phyloP scores from a whole-genome alignment of 2,113 vertebrate species.

The Delphinus delphis region DNA sequence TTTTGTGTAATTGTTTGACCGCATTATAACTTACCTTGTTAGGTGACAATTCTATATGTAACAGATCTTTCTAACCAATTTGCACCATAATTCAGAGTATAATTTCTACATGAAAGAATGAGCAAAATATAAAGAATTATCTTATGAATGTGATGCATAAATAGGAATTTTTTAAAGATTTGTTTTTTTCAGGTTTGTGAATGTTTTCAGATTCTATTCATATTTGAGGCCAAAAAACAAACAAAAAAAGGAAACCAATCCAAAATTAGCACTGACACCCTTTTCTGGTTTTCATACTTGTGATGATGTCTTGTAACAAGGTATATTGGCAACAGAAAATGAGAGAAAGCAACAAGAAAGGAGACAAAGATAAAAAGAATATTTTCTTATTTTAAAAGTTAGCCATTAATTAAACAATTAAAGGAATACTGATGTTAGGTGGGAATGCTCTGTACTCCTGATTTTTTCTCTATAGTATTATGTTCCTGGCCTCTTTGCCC shows the following conservation, averaged over 20 bases:
- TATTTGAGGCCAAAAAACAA: not conserved
- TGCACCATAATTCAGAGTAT: not conserved
- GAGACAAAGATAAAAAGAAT: not conserved
- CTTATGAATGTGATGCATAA: not conserved
- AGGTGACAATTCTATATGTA: not conserved
- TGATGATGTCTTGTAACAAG: not conserved
- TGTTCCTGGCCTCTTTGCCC: not conserved
- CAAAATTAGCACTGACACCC: not conserved
- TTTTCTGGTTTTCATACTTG: not conserved
- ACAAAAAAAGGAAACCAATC: not conserved
- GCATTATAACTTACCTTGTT: not conserved
- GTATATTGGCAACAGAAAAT: not conserved
- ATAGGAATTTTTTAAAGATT: not conserved
- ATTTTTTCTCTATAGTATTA: not conserved
- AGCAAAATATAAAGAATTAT: not conserved
- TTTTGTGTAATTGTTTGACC: not conserved
- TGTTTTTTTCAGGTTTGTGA: not conserved
- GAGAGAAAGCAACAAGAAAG: not conserved
- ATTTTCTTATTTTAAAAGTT: not conserved
- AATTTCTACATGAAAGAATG: not conserved
- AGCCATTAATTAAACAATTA: not conserved
- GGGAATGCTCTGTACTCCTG: not conserved
- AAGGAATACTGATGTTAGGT: not conserved
- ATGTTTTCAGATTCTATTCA: constrained; percentile 1
- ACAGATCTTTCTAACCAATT: constrained; percentile 19